These are phyloP conservation scores for Tethya wilhelma DNA, from an alignment of 37 sponge, comb jelly and placozoan species.

Conservation along the genomic window DNA sequence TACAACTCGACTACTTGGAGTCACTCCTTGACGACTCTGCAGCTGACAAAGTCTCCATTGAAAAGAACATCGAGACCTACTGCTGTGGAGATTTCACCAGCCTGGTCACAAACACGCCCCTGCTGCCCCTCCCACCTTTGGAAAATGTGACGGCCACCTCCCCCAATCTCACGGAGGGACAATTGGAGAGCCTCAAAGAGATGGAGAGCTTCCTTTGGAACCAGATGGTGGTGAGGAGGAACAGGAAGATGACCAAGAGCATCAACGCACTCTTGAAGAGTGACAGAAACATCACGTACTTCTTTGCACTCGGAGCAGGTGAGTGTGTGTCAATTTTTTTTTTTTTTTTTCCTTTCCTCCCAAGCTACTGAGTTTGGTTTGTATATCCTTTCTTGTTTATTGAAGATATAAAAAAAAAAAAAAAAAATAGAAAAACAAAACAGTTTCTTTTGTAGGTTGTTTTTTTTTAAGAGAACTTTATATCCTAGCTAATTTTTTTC, in stretches of 20 bases:
- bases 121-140: constrained; percentile 42
- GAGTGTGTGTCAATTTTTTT: too few species aligned
- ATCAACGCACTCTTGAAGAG: not conserved
- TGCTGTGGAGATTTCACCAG: constrained; percentile 65
- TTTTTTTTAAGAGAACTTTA: too few species aligned
- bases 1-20: constrained; percentile 55
- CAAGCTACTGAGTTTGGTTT: too few species aligned
- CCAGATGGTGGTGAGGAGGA: constrained; percentile 36
- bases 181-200: not conserved
- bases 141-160: constrained; percentile 6
- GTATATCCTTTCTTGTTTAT: too few species aligned
- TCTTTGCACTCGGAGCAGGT: constrained; percentile 74
- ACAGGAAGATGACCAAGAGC: constrained; percentile 42
- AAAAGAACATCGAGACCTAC: too few species aligned
- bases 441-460: too few species aligned
- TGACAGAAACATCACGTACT: constrained; percentile 31
- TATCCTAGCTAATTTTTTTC: too few species aligned
- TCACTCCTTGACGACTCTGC: not conserved
- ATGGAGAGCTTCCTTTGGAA: constrained; percentile 21
- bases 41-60: not conserved
- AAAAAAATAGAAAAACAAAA: too few species aligned
- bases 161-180: constrained; percentile 24
- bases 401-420: too few species aligned
- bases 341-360: too few species aligned
- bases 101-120: not conserved